Evolutionary conservation across 2,797 vertebrate genomes (phyloP).

Genomic region (Pipistrellus pygmaeus): DNA sequence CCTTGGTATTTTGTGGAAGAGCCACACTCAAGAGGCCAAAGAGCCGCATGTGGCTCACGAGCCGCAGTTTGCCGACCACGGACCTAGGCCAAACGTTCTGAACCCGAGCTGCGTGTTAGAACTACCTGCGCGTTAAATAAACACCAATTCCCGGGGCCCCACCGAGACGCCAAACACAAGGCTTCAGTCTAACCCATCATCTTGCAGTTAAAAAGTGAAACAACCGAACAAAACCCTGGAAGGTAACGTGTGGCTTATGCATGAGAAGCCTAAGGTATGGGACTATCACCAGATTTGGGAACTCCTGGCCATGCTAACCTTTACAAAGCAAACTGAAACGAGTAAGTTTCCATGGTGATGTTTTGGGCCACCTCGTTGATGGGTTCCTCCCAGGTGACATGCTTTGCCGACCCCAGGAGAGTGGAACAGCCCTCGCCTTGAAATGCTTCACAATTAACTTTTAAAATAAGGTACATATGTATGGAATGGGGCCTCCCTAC

Average conservation of each 20-base stretch:
- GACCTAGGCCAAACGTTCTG: not conserved
- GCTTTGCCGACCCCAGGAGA: not conserved
- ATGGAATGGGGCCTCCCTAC: not conserved
- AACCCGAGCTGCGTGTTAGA: not conserved
- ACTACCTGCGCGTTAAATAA: not conserved
- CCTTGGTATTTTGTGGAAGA: no score
- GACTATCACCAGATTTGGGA: not conserved
- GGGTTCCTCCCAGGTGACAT: not conserved
- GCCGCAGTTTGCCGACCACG: no score
- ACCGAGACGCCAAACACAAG: not conserved
- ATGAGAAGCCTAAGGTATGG: not conserved
- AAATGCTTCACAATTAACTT: not conserved
- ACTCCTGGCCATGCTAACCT: not conserved
- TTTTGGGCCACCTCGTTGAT: not conserved
- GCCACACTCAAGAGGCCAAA: no score
- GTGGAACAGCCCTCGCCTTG: not conserved
- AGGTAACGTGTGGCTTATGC: not conserved
- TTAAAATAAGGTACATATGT: not conserved
- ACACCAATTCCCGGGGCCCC: not conserved
- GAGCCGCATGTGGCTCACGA: no score
- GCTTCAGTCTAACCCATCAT: not conserved
- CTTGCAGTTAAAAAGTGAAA: constrained; percentile 43
- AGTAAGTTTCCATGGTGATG: not conserved
- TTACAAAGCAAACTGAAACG: constrained; percentile 3
- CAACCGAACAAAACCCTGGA: not conserved